Base-by-base conservation (phyloP, 1,140 invertebrate genomes). In the Drosophila navojoa region DNA sequence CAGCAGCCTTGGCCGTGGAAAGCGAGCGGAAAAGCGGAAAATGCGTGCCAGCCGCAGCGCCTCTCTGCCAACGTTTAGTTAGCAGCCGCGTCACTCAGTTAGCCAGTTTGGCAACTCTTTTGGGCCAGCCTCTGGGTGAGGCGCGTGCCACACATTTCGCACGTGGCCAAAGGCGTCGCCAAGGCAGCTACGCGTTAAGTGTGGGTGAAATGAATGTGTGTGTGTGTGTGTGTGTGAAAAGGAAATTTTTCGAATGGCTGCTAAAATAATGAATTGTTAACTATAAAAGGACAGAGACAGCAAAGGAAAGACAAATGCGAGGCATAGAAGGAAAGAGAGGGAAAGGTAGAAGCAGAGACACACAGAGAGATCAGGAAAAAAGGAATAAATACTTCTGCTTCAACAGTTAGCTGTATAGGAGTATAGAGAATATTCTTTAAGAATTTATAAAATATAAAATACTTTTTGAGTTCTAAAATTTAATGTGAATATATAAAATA, bases 21-120 rank as follows among this genome's bases (percentile, higher is more conserved):
- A 68, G 53, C 47, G 40, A 49, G 47, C 47, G 47, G 45, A 3
- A 47, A 47, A 49, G 22, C 22, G 50, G 35, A 47, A 61, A 50
- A 71, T 29, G 57, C 55, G 60, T 78, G 81, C 57, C 63, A 72
- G 55, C 50, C 57, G 75, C 62, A 80, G 38, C 59, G 49, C 52
- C 71, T 57, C 64, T 61, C 64, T 64, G 75, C 63, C 71, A 52
- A 70, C 61, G 76, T 73, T 86, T 89, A 79, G 84, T 82, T 86
- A 71, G 76, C 81, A 70, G 11, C 25, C 55, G 10, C 57, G 45
- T 61, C 59, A 57, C 60, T 66, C 79, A 61, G 63, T 69, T 74
- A 61, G 71, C 47, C 47, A 38, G 49, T 58, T 63, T 58, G 64
- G 42, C 49, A 32, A 74, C 53, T 11, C 32, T 44, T 50, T 58